Base-by-base conservation (phyloP, 2,888 invertebrate species). In the Microchrysa polita region DNA sequence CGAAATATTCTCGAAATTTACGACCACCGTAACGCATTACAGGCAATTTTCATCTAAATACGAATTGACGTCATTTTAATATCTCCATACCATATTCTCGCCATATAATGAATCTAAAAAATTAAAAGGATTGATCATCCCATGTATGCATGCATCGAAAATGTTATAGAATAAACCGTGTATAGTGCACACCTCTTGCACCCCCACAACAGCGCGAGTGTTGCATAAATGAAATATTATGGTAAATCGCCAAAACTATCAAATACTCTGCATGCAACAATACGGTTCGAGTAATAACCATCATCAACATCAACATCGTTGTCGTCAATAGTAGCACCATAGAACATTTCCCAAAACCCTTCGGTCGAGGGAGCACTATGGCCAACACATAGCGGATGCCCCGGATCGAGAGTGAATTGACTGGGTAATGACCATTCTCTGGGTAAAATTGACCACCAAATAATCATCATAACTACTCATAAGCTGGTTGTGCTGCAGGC, bases 381-480 rank as follows among this genome's bases (percentile, higher is more conserved):
- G n/a, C n/a, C n/a, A n/a, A n/a, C n/a, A n/a, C n/a, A n/a, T n/a
- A n/a, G n/a, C n/a, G n/a, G n/a, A n/a, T n/a, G n/a, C 12, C 14
- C 16, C 2, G 16, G 48, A 61, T 16, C 61, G 40, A 23, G n/a
- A n/a, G 27, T 14, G 61, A 61, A 61, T 61, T 34, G 34, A 61
- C 61, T 61, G 61, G 61, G 40, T 65, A 65, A 65, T 65, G 65
- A 65, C 34, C 65, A 65, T 65, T 65, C 65, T 48, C 44, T 65
- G 65, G n/a, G 5, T 22, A 20, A 48, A 48, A 65, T 65, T 22
- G 44, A 48, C 65, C 65, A 65, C 48, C 48, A 65, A 65, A 65
- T 65, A 65, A 65, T 65, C 65, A 65, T 65, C 65, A 65, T 65
- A 65, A 65, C 65, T 65, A 65, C 65, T 65, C 65, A 65, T 65